Evolutionary conservation across 2,888 invertebrate genomes (phyloP).

Genomic region (Gibbula magus): DNA sequence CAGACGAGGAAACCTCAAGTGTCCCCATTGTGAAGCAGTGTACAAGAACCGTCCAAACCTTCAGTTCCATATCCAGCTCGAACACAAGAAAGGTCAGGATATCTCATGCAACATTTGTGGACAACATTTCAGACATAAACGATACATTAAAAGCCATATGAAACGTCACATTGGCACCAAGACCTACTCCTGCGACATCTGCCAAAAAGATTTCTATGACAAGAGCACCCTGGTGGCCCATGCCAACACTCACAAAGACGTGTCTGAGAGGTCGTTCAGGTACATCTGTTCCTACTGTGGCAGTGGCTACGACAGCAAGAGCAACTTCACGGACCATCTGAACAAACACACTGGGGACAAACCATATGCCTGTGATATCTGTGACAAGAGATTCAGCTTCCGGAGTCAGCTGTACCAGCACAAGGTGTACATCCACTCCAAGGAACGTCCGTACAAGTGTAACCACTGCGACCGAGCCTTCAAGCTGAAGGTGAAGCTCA

Average conservation of each 20-base stretch:
- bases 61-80: conserved; percentile 45
- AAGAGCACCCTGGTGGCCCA: conserved; percentile 49
- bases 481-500: conserved; percentile 49
- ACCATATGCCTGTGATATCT: conserved; percentile 52
- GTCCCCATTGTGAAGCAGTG: conserved; percentile 45
- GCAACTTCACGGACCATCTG: conserved; percentile 53
- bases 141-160: conserved; percentile 46
- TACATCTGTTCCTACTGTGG: conserved; percentile 53
- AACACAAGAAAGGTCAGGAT: conserved; percentile 38
- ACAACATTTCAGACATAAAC: conserved; percentile 44
- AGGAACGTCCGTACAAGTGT: conserved; percentile 52
- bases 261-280: conserved; percentile 45
- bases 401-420: conserved; percentile 52
- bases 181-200: conserved; percentile 35
- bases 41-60: conserved; percentile 41
- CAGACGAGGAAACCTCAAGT: conserved; percentile 29
- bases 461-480: conserved; percentile 49
- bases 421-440: conserved; percentile 48
- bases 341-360: conserved; percentile 61
- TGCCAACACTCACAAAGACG: conserved; percentile 51
- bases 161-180: conserved; percentile 44
- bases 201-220: conserved; percentile 36
- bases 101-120: conserved; percentile 47
- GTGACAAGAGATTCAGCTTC: conserved; percentile 51
- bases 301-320: conserved; percentile 43